Evolutionary conservation across 2,113 vertebrate genomes (phyloP).

Genomic region (Onychostruthus taczanowskii): DNA sequence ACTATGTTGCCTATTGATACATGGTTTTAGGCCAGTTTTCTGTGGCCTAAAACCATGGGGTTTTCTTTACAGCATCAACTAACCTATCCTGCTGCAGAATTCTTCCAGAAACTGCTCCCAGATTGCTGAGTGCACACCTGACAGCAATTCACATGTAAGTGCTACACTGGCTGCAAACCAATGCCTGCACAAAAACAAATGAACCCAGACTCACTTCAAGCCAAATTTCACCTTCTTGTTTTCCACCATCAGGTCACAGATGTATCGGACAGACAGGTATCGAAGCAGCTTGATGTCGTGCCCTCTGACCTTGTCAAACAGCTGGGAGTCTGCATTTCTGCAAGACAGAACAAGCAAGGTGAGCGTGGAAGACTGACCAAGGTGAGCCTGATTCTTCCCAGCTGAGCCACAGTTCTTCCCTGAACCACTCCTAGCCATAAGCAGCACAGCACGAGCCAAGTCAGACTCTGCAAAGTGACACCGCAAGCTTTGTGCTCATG

Average conservation of each 20-base stretch:
- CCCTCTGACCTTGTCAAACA: slow-evolving; percentile 97
- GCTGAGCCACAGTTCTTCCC: background rate
- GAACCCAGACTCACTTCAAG: slow-evolving; percentile 87
- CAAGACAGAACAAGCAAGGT: background rate
- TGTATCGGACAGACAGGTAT: slow-evolving; percentile 93
- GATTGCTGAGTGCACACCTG: background rate
- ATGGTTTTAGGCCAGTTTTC: background rate
- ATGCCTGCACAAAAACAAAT: background rate
- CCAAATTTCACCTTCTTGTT: slow-evolving; percentile 99
- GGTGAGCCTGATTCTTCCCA: background rate
- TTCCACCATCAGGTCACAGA: slow-evolving; percentile 99
- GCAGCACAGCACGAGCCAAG: background rate
- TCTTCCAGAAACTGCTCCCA: background rate
- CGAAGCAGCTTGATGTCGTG: slow-evolving; percentile 95
- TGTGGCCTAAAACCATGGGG: background rate
- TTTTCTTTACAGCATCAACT: background rate
- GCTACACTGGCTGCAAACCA: background rate
- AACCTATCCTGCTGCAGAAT: background rate
- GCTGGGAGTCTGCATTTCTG: slow-evolving; percentile 94
- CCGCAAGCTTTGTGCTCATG: background rate
- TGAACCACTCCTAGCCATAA: background rate
- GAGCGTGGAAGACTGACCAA: background rate
- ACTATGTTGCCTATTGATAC: background rate
- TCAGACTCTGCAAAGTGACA: background rate
- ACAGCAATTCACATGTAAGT: background rate